These are phyloP conservation scores for Venustoraphidia nigricollis DNA, from an alignment of 2,888 invertebrate genomes.

Conservation along the genomic window DNA sequence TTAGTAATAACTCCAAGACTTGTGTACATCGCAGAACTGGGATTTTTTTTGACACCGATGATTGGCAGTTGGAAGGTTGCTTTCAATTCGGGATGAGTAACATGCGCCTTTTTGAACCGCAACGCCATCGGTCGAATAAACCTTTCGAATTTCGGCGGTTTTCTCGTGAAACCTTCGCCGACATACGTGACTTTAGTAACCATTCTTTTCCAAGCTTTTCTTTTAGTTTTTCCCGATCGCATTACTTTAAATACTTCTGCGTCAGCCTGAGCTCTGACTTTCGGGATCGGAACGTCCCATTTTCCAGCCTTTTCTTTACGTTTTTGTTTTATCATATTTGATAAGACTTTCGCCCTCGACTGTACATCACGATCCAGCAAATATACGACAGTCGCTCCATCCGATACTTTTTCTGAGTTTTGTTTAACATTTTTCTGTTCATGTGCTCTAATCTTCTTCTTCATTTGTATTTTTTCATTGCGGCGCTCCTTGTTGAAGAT, in stretches of 20 bases:
- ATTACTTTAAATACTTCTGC: slow-evolving; percentile 92
- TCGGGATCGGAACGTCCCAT: slow-evolving; percentile 99
- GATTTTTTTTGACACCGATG: slow-evolving; percentile 98
- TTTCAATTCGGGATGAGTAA: slow-evolving; percentile 97
- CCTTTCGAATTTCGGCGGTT: slow-evolving; percentile 97
- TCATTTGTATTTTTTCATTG: slow-evolving; percentile 98
- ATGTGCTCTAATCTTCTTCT: slow-evolving; percentile 94
- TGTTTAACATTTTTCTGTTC: slow-evolving; percentile 87
- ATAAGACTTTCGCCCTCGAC: slow-evolving; percentile 84
- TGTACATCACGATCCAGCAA: slow-evolving; percentile 94
- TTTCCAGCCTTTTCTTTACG: slow-evolving; percentile 99
- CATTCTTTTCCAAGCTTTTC: slow-evolving; percentile 99
- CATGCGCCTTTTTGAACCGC: slow-evolving; percentile 93
- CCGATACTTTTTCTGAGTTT: slow-evolving; percentile 63
- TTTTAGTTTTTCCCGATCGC: slow-evolving; percentile 76
- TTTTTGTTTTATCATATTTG: slow-evolving; percentile 99
- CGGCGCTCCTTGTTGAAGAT: slow-evolving; percentile 91
- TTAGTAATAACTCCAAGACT: slow-evolving; percentile 96
- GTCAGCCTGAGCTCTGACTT: slow-evolving; percentile 92
- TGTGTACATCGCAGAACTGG: slow-evolving; percentile 94
- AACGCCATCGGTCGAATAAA: slow-evolving; percentile 97
- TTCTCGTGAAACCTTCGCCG: slow-evolving; percentile 95
- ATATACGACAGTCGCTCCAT: slow-evolving; percentile 90
- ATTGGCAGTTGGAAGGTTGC: slow-evolving; percentile 96
- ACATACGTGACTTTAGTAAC: slow-evolving; percentile 97